Evolutionary conservation across 1,140 invertebrate genomes (phyloP), one percentile per base, ranked within the genome.

Genomic region (Zaprionus ghesquierei): DNA sequence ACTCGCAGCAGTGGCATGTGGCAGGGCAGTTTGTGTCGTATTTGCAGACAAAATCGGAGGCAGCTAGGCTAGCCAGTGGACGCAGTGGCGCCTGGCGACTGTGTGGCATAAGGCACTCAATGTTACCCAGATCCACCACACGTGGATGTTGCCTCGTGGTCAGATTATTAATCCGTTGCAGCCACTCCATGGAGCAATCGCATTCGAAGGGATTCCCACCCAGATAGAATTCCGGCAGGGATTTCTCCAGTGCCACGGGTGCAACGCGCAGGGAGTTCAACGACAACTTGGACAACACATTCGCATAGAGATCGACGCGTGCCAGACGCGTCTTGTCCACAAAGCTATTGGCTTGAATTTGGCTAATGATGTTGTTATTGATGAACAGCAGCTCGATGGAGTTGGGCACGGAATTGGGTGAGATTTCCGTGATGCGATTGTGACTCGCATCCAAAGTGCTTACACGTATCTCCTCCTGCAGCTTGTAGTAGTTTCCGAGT

Each of bases 151-250:
- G 95, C 33, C 95, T 92, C 5, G 95, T 92, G 63, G 94, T 93
- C 66, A 95, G 86, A 31, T 94, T 94, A 92, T 97, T 97, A 77
- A 97, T 96, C 44, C 96, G 92, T 78, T 97, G 95, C 69, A 98
- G 93, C 97, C 97, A 97, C 92, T 97, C 97, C 94, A 96, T 96
- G 64, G 95, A 95, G 86, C 96, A 97, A 91, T 98, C 96, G 92
- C 97, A 97, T 68, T 95, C 94, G 87, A 97, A 97, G n/a, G 97
- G 96, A 93, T 98, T 98, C 20, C 95, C 95, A 18, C 96, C 96
- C 38, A 97, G 94, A 90, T 97, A 97, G 92, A 98, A 97, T 85
- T 97, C 95, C 0, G 97, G 96, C 51, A 97, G 92, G 12, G 94
- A 92, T 53, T 94, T 94, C 59, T 94, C 93, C 33, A 92, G 91